Percentiles rank a stretch among this genome's conserved stretches.
These are phyloP conservation scores for Syrphus vitripennis DNA, from an alignment of 2,888 invertebrate genomes.

Conservation along the genomic window DNA sequence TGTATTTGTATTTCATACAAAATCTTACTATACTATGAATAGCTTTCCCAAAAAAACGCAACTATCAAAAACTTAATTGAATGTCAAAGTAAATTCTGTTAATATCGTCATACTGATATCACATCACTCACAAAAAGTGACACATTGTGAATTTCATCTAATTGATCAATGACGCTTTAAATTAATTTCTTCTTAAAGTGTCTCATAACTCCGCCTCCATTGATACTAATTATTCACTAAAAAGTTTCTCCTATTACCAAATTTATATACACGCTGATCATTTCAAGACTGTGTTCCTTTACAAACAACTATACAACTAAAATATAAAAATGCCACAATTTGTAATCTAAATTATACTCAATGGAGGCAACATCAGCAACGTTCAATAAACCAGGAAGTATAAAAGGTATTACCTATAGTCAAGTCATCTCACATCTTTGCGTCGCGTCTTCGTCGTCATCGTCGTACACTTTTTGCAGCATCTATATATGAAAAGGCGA, in stretches of 20 bases:
- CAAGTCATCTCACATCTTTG: slow-evolving; percentile 7
- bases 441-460: no score
- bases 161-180: neutral
- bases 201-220: neutral
- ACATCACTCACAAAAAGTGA: neutral
- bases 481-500: slow-evolving; percentile 1
- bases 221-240: neutral
- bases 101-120: neutral
- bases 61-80: no score
- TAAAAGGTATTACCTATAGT: neutral
- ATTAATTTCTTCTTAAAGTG: neutral
- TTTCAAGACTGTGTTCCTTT: neutral
- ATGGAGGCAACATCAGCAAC: slow-evolving; percentile 20
- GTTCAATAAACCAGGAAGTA: slow-evolving; percentile 65
- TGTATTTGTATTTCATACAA: no score
- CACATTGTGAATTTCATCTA: neutral
- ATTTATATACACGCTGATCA: slow-evolving; percentile 11
- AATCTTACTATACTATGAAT: no score
- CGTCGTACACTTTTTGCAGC: neutral
- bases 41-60: no score
- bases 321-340: slow-evolving; percentile 24
- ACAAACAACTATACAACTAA: neutral
- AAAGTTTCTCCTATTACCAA: neutral
- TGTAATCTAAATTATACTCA: slow-evolving; percentile 50
- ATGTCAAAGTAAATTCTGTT: neutral